These are phyloP conservation scores for Ruditapes philippinarum DNA, from an alignment of 1,140 invertebrate species.

Conservation along the genomic window DNA sequence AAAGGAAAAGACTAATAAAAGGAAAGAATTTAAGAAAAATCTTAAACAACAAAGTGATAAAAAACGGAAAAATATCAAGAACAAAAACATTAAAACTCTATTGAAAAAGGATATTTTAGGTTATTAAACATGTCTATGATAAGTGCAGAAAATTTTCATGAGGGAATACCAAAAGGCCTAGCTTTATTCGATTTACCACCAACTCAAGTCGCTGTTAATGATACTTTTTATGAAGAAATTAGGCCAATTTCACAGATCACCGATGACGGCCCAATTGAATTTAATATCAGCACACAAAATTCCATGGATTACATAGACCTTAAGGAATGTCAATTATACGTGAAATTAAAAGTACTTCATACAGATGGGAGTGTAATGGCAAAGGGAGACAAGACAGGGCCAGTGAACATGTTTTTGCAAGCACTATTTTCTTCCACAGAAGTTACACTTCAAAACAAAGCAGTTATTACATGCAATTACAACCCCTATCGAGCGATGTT, in stretches of 20 bases:
- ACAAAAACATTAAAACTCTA: neutral
- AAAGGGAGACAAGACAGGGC: neutral
- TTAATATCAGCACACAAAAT: slow-evolving; percentile 44
- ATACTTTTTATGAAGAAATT: slow-evolving; percentile 38
- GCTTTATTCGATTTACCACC: slow-evolving; percentile 26
- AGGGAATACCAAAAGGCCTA: neutral
- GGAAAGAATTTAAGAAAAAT: neutral
- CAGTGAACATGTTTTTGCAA: slow-evolving; percentile 50
- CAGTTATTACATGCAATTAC: slow-evolving; percentile 35
- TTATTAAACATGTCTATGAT: neutral
- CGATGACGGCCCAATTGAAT: slow-evolving; percentile 48
- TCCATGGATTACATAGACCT: slow-evolving; percentile 36
- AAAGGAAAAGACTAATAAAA: neutral
- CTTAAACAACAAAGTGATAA: neutral
- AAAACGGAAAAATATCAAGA: slow-evolving; percentile 15
- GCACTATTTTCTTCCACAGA: slow-evolving; percentile 25
- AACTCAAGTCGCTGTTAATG: slow-evolving; percentile 2
- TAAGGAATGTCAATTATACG: slow-evolving; percentile 1
- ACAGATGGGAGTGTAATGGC: slow-evolving; percentile 25
- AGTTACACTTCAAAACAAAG: slow-evolving; percentile 46
- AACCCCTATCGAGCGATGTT: slow-evolving; percentile 51
- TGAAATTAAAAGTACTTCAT: slow-evolving; percentile 33
- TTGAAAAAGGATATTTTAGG: slow-evolving; percentile 9
- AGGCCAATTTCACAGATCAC: neutral
- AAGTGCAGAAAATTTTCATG: neutral